Evolutionary conservation across 2,888 invertebrate genomes (phyloP).

Genomic region (Coremacera marginata): DNA sequence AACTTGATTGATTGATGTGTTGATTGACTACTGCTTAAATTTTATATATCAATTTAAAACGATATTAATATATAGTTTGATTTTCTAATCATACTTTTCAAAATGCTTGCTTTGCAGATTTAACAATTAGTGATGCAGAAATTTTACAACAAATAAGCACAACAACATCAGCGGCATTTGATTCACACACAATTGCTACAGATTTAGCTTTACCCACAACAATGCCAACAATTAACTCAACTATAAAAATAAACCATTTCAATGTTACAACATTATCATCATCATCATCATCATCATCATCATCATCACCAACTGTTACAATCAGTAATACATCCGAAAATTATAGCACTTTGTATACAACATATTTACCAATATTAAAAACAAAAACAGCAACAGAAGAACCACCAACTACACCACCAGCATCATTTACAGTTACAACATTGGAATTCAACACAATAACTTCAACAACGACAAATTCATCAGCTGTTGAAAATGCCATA

Average conservation of each 20-base stretch:
- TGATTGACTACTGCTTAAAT: no score
- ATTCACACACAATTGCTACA: background rate
- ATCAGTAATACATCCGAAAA: slow-evolving; percentile 41
- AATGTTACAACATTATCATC: background rate
- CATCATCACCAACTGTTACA: slow-evolving; percentile 37
- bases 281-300: slow-evolving; percentile 26
- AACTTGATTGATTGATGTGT: no score
- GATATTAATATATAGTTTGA: background rate
- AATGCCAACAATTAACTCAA: background rate
- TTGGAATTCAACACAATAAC: slow-evolving; percentile 13
- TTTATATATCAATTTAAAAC: no score
- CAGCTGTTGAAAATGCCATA: slow-evolving; percentile 36
- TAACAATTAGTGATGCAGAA: background rate
- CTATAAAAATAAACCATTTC: slow-evolving; percentile 5
- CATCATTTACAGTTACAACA: slow-evolving; percentile 13
- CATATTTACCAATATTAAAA: slow-evolving; percentile 26
- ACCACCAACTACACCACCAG: slow-evolving; percentile 14
- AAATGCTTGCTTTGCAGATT: background rate
- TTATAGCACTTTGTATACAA: slow-evolving; percentile 19
- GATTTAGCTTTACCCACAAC: slow-evolving; percentile 1
- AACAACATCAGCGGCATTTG: background rate
- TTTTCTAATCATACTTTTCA: background rate
- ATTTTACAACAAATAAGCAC: slow-evolving; percentile 3
- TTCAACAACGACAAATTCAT: slow-evolving; percentile 16
- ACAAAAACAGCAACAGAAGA: slow-evolving; percentile 19